Evolutionary conservation across 2,797 vertebrate genomes (phyloP), one percentile per base, ranked within the genome.

Genomic region (Apogon talboti): DNA sequence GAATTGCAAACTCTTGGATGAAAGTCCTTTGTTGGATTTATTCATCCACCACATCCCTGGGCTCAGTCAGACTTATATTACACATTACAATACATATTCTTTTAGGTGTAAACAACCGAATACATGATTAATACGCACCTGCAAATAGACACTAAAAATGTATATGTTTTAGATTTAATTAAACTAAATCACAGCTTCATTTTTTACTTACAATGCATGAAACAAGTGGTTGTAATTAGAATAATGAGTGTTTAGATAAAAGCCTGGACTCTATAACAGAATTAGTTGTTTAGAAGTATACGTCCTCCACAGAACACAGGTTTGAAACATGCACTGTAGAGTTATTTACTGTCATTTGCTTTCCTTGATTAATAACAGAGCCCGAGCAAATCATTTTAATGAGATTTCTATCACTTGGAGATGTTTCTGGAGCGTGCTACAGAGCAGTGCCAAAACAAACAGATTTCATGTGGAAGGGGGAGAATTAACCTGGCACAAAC

Each of bases 311-410:
- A 55, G 64, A 18, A 63, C 64, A 66, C 14, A 56, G 28, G 67
- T 69, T 74, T 54, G 28, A 66, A 45, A 70, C 71, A 67, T 70
- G 15, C 19, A 24, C 24, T 46, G 2, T 52, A 56, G 71, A 66
- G 38, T 74, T 11, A 78, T 78, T 78, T 84, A 75, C 76, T 60
- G 75, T 73, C 66, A 60, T 78, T 82, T 69, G 60, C 67, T 56
- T 64, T 54, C 73, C 63, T 71, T 78, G 79, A 76, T 88, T 81
- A 81, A 71, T 37, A 85, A 75, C 60, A 38, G 63, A 45, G 64
- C 57, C 59, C 11, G 12, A 41, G 77, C 41, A 78, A 79, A 85
- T 83, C 59, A 54, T 81, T 82, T 85, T 77, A 85, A 89, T 87
- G 78, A 85, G 73, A 68, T 66, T 74, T 44, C 43, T 67, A 42